Base-by-base conservation (phyloP, 2,113 vertebrate species). In the Tringa solitaria region DNA sequence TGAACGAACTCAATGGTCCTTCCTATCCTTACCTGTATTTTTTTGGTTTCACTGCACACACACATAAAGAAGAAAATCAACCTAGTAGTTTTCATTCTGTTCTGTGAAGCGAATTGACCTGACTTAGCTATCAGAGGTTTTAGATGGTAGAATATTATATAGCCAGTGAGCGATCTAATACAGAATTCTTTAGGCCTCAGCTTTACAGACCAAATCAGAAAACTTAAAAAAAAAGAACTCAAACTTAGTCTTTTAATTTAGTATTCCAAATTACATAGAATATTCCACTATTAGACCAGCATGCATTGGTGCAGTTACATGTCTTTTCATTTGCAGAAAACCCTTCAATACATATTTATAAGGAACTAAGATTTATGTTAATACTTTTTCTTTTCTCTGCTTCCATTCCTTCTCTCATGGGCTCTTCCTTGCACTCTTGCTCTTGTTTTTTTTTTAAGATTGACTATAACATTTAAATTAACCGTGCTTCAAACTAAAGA, bases 391-490 rank as follows among this genome's bases (percentile, higher is more conserved):
- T 22, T n/a, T 53, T 83, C 48, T 87, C 12, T 91, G 17, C 18
- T 65, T 45, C 8, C 2, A 2, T 14, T 64, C 12, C 61, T 76
- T 51, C 41, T 82, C 27, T 72, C 14, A 4, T 2, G 6, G 50
- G 23, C 9, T 63, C 14, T 63, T 48, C 48, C 26, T 56, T 2
- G 2, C 8, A 1, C 6, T 59, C n/a, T 35, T 1, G 1, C 2
- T 9, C 5, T 9, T 37, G 27, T 10, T 13, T 20, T 68, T 48
- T 17, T 43, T 14, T 3, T 46, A 46, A 10, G 5, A 33, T 24
- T 21, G 17, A 32, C 8, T 51, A 3, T 43, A 65, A 32, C 12
- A 4, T 74, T 80, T 69, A 57, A 32, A 8, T 28, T 87, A 84
- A 14, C 27, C 8, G 6, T 59, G 12, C 26, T 83, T 76, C 75